These are phyloP conservation scores for Melanchra persicariae DNA, from an alignment of 2,888 invertebrate species.

Conservation along the genomic window DNA sequence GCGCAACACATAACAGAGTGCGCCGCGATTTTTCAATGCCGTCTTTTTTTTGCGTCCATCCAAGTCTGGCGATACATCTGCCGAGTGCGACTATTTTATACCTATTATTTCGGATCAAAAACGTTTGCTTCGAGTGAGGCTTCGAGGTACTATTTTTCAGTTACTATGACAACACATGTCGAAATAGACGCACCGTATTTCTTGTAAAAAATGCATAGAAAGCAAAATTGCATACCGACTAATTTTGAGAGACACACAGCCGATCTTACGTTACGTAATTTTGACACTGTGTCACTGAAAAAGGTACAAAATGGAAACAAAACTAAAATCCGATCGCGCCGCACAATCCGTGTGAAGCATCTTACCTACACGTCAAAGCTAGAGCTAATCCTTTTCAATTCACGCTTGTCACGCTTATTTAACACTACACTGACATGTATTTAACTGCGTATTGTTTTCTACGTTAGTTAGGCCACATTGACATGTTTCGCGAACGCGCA, in stretches of 20 bases:
- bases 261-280: background rate
- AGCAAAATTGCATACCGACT: no score
- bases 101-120: no score
- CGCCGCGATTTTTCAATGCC: background rate
- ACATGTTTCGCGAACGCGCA: slow-evolving; percentile 20
- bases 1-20: background rate
- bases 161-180: background rate
- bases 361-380: slow-evolving; percentile 5
- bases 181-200: background rate
- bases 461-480: slow-evolving; percentile 18
- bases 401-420: slow-evolving; percentile 29
- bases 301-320: background rate
- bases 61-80: background rate
- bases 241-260: background rate
- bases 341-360: slow-evolving; percentile 4
- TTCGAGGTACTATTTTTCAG: no score
- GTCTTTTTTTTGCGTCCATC: background rate
- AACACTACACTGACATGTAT: slow-evolving; percentile 21
- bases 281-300: background rate
- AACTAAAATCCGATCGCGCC: slow-evolving; percentile 5
- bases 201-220: background rate
- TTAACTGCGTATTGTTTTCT: slow-evolving; percentile 32
- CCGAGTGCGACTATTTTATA: background rate
- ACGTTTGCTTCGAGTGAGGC: no score
- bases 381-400: slow-evolving; percentile 34